Evolutionary conservation across 2,888 invertebrate genomes (phyloP).

Genomic region (Nysson spinosus): DNA sequence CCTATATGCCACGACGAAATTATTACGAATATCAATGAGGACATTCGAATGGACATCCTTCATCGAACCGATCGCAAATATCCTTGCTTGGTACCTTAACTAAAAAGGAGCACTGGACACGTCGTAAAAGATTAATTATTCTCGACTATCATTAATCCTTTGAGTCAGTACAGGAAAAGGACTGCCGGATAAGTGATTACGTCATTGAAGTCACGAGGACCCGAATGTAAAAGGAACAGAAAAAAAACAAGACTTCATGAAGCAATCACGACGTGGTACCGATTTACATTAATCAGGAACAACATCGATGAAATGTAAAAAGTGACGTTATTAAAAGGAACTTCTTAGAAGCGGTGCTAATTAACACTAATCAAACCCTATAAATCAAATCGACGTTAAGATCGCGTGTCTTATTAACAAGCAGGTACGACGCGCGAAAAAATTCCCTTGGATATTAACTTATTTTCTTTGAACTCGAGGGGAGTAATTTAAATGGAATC

Average conservation of each 20-base stretch:
- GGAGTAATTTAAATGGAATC: constrained; percentile 24
- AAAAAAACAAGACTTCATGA: background rate
- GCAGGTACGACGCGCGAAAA: no score
- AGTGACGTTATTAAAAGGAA: no score
- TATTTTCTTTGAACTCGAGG: background rate
- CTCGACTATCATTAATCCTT: background rate
- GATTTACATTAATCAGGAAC: background rate
- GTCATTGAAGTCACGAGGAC: background rate
- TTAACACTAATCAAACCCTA: no score
- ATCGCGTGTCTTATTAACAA: no score
- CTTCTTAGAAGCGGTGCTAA: no score
- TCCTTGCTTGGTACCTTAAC: background rate
- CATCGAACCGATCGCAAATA: background rate
- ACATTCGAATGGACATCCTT: background rate
- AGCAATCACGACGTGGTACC: background rate
- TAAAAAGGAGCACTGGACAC: background rate
- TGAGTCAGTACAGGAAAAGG: background rate
- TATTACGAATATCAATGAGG: background rate
- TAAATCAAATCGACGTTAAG: no score
- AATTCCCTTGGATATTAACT: background rate
- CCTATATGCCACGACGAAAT: background rate
- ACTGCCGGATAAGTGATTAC: background rate
- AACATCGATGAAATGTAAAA: background rate
- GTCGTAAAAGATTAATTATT: background rate
- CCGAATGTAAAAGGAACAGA: background rate